Evolutionary conservation across 2,113 vertebrate genomes (phyloP).

Genomic region (Alectura lathami): DNA sequence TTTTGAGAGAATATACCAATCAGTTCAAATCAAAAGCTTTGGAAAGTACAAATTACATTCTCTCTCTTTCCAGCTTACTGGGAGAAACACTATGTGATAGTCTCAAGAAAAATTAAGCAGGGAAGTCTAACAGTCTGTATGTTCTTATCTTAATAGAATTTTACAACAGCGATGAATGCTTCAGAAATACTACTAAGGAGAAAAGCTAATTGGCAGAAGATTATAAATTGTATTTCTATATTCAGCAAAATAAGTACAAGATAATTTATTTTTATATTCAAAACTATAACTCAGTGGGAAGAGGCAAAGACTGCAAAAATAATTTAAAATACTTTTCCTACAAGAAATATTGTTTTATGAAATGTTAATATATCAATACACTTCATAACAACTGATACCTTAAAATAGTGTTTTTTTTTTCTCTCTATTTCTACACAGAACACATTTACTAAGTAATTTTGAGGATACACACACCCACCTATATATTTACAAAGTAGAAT

Average conservation of each 20-base stretch:
- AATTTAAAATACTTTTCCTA: not conserved
- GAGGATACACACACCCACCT: not conserved
- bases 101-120: slow-evolving; percentile 22
- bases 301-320: not conserved
- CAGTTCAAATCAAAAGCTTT: slow-evolving; percentile 53
- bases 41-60: slow-evolving; percentile 48
- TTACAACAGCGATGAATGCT: slow-evolving; percentile 17
- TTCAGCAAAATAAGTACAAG: slow-evolving; percentile 24
- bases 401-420: not conserved
- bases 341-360: not conserved
- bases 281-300: not conserved
- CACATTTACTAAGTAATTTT: not conserved
- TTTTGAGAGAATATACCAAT: slow-evolving; percentile 42
- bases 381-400: not conserved
- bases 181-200: slow-evolving; percentile 20
- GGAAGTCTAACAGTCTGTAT: not conserved
- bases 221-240: slow-evolving; percentile 51
- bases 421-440: not conserved
- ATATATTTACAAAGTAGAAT: not conserved
- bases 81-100: not conserved
- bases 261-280: slow-evolving; percentile 29
- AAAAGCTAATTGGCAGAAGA: slow-evolving; percentile 38
- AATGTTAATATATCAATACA: not conserved
- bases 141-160: slow-evolving; percentile 67
- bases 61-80: not conserved